Percentiles rank a stretch among this genome's conserved stretches.
Evolutionary conservation across 2,797 vertebrate genomes (phyloP).

Genomic region (Choloepus didactylus): DNA sequence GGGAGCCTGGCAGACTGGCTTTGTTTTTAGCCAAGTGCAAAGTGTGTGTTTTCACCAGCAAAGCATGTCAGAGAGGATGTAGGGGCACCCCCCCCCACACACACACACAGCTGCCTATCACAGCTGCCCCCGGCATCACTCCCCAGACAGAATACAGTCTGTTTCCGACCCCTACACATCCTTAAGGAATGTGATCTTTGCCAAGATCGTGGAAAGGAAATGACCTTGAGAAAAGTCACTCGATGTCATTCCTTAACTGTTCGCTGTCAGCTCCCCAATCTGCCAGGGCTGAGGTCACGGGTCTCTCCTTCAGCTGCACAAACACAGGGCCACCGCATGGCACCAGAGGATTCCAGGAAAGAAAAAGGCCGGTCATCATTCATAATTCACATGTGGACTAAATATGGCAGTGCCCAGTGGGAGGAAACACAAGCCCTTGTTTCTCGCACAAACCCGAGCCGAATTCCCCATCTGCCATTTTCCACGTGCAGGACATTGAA

Average conservation of each 20-base stretch:
- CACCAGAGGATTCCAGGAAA: constrained; percentile 47
- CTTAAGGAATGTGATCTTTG: constrained; percentile 53
- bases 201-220: constrained; percentile 80
- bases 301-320: constrained; percentile 67
- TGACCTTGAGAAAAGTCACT: constrained; percentile 66
- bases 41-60: not conserved
- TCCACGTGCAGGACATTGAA: not conserved
- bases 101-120: constrained; percentile 50
- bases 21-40: constrained; percentile 58
- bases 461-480: too few species aligned
- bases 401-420: not conserved
- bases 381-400: not conserved
- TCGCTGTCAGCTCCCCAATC: constrained; percentile 72
- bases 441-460: not conserved
- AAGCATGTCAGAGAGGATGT: constrained; percentile 59
- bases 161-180: constrained; percentile 51
- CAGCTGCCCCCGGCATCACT: not conserved
- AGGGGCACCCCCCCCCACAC: not conserved
- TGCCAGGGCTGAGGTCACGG: constrained; percentile 54
- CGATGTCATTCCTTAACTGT: constrained; percentile 68
- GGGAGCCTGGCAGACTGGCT: not conserved
- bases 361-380: not conserved
- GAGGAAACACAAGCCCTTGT: not conserved
- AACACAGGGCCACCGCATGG: constrained; percentile 23
- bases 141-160: constrained; percentile 35